Base-by-base conservation (phyloP, 2,797 vertebrate genomes). In the Babyrousa celebensis region DNA sequence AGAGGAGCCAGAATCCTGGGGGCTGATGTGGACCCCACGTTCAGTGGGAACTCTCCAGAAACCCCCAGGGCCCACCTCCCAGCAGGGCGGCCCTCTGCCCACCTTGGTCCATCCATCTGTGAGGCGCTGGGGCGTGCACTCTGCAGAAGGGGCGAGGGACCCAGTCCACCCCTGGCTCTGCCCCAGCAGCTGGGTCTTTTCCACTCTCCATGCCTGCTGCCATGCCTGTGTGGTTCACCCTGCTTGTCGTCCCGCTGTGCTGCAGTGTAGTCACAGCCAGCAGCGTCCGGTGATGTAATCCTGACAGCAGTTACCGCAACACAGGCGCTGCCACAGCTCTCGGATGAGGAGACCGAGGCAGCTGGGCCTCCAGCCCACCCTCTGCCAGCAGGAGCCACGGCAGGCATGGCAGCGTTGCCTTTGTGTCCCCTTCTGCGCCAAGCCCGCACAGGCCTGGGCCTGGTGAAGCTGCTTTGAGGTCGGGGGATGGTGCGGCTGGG, bases 151-250 rank as follows among this genome's bases (percentile, higher is more conserved):
- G n/a, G 9, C 6, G 0, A 54, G 54, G 14, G 72, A 6, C 36
- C 65, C 0, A 1, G 72, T 48, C 25, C 3, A 4, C 0, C 1
- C 56, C 56, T 16, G 12, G 25, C 52, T 17, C 8, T 5, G 36
- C 25, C 8, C 4, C 3, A 1, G 23, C 75, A 1, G 43, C 74
- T 4, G 1, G 2, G 32, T 12, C 6, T 0, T 12, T 2, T 6
- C 12, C 1, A 0, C 14, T 12, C 5, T 17, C 83, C 0, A 6
- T 43, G 56, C 80, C 90, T 62, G 54, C 25, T 10, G 85, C 60
- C 58, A 16, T 3, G 1, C 27, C 62, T 6, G 17, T 0, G 0
- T 0, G 14, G 48, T n/a, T 2, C n/a, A 1, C 4, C 1, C 63
- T 17, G 1, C 10, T 48, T 43, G 12, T 11, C 43, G 10, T 18